These are phyloP conservation scores for Enteromius argenteus DNA, from an alignment of 2,797 vertebrate genomes.

Conservation along the genomic window DNA sequence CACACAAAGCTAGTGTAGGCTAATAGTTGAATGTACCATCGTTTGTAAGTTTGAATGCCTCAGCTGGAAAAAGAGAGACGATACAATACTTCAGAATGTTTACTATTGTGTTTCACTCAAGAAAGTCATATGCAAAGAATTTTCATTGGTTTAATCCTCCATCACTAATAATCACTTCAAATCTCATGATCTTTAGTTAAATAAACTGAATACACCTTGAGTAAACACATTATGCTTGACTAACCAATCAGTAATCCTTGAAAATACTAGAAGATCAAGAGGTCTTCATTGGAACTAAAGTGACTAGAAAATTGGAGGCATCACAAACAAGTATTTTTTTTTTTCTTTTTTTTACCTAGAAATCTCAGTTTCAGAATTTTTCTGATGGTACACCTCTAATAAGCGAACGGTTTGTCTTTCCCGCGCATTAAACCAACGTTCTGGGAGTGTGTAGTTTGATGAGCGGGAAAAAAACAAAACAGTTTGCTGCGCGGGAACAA, in stretches of 20 bases:
- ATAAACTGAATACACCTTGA: conserved; percentile 18
- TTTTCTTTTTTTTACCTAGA: not conserved
- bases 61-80: not conserved
- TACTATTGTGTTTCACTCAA: not conserved
- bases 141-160: not conserved
- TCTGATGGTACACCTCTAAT: not conserved
- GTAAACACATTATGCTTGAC: not conserved
- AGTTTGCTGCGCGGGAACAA: not conserved
- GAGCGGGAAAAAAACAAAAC: not conserved
- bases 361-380: not conserved
- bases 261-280: not conserved
- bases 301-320: not conserved
- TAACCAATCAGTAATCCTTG: not conserved
- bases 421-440: not conserved
- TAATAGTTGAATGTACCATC: not conserved
- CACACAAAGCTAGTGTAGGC: not conserved
- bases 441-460: not conserved
- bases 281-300: not conserved
- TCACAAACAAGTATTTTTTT: not conserved
- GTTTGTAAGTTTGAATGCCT: not conserved
- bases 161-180: not conserved
- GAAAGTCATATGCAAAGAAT: not conserved
- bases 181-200: conserved; percentile 6
- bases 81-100: not conserved
- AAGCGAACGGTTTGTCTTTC: not conserved